These are phyloP conservation scores for Neogale vison DNA, from an alignment of 2,113 vertebrate genomes.

Conservation along the genomic window DNA sequence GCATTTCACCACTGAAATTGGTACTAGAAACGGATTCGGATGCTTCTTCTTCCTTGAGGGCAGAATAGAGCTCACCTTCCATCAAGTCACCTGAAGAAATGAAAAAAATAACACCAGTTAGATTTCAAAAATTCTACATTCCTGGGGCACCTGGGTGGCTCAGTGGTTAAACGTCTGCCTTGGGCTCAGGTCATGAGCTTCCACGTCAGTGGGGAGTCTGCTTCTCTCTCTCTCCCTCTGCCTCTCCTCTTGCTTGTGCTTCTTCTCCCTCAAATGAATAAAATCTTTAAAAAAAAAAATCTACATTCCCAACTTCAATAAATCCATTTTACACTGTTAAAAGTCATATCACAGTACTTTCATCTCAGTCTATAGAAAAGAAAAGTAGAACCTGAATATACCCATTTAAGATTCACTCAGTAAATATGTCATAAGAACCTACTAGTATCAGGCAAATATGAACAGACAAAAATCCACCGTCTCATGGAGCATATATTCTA, in stretches of 20 bases:
- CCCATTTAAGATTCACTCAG: background rate
- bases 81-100: conserved; percentile 92
- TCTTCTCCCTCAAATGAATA: background rate
- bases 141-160: background rate
- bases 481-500: background rate
- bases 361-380: background rate
- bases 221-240: background rate
- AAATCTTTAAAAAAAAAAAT: background rate
- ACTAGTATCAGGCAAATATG: background rate
- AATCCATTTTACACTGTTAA: conserved; percentile 1
- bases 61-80: conserved; percentile 98
- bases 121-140: background rate
- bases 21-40: conserved; percentile 92
- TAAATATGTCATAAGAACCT: conserved; percentile 43
- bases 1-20: conserved; percentile 97
- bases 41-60: conserved; percentile 95
- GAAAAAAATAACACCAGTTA: conserved; percentile 15
- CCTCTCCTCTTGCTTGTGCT: background rate
- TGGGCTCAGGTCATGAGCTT: background rate
- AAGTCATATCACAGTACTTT: background rate
- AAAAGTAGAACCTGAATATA: background rate
- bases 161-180: background rate
- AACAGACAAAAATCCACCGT: background rate
- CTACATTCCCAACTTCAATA: background rate
- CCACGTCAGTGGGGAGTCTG: background rate